Base-by-base conservation (phyloP, 2,113 vertebrate genomes). In the Channa argus region DNA sequence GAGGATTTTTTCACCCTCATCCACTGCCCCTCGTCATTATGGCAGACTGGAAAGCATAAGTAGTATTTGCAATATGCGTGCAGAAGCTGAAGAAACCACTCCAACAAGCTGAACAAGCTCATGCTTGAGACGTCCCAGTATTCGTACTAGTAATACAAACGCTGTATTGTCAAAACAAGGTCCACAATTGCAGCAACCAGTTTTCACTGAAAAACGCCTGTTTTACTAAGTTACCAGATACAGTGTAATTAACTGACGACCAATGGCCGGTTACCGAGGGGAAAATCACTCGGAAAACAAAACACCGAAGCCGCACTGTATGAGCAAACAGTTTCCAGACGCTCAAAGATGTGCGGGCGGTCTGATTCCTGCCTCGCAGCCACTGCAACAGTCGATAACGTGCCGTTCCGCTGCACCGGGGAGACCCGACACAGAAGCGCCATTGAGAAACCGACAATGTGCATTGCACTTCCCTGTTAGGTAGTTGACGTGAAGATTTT, bases 261-360 rank as follows among this genome's bases (percentile, higher is more conserved):
- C 63, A 39, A 15, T 38, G 47, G 6, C 6, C 10, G 49, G 58
- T 69, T 41, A 74, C 72, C n/a, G 68, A 1, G 55, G 75, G 60
- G 54, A 71, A 73, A 34, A n/a, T 61, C 9, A 47, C 6, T 9
- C 61, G 67, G 74, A 64, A 77, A 83, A 61, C 68, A 62, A 71
- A 60, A 60, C 43, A n/a, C 0, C 37, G 54, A 14, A 64, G 58
- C 41, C 74, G 58, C 15, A 78, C 62, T 55, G 55, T 34, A 12
- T 74, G 46, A 74, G 54, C 63, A 74, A 86, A 86, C 47, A 63
- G 86, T 80, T 82, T 77, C 82, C 83, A 85, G 69, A 78, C 84
- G 53, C 59, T 8, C 51, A 33, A 63, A 82, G 56, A 51, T 56
- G 74, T 12, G 45, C 59, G 43, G 64, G 69, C 62, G 75, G 64